Percentiles rank a stretch among this genome's conserved stretches.
Evolutionary conservation across 2,113 vertebrate genomes (phyloP).

Genomic region (Halcyon malimbica): DNA sequence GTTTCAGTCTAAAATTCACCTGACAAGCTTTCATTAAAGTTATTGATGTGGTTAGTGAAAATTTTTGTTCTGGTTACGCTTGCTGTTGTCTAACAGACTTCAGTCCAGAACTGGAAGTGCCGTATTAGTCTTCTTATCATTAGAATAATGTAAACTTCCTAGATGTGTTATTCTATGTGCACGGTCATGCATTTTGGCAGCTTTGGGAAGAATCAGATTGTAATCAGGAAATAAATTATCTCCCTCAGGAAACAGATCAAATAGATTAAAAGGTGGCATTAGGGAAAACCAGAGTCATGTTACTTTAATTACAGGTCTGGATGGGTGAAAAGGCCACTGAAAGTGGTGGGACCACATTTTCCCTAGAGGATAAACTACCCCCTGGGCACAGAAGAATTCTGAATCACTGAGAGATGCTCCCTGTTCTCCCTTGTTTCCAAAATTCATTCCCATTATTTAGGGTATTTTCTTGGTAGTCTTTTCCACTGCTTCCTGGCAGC

Average conservation of each 20-base stretch:
- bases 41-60: not conserved
- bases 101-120: not conserved
- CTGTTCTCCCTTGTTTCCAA: not conserved
- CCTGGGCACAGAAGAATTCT: not conserved
- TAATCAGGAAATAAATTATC: not conserved
- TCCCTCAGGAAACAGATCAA: not conserved
- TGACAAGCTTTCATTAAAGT: not conserved
- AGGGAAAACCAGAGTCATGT: not conserved
- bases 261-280: not conserved
- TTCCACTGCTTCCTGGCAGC: not conserved
- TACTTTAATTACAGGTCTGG: not conserved
- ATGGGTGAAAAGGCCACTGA: not conserved
- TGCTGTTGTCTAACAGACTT: not conserved
- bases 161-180: not conserved
- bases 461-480: not conserved
- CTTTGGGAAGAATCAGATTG: not conserved
- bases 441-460: not conserved
- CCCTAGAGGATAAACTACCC: not conserved
- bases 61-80: not conserved
- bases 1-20: not conserved
- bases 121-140: not conserved
- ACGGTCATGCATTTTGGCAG: not conserved
- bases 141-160: not conserved
- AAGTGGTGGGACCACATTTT: not conserved
- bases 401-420: not conserved